Evolutionary conservation across 2,113 vertebrate species (phyloP), one percentile per base, ranked within the genome.

Genomic region (Gila orcuttii): DNA sequence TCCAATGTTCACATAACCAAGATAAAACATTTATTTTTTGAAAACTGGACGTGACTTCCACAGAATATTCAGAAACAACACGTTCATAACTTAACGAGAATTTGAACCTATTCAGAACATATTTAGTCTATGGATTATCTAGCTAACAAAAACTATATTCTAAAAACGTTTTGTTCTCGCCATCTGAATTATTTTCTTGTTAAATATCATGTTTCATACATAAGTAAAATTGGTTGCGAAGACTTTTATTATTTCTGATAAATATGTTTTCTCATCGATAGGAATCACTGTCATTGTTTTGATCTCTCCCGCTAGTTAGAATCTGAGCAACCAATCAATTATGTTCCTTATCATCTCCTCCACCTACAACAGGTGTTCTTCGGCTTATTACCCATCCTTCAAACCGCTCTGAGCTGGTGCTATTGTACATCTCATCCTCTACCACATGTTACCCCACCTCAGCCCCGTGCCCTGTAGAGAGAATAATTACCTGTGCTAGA

Each of bases 301-400:
- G 3, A 62, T 17, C 6, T 42, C 12, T 62, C 33, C 36, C 7
- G 5, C 76, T 59, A n/a, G 31, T 36, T 73, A 42, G 69, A 79
- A 39, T 60, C 23, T 62, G 59, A 64, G 78, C 15, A 31, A 4
- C n/a, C n/a, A 77, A 5, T 39, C n/a, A 77, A 1, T 39, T 11
- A 31, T 21, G 25, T 82, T 21, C 39, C 33, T 45, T 28, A 39
- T 47, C 36, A 83, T 52, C n/a, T 19, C 42, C 45, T 31, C 73
- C 79, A 85, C 50, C 79, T 85, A 71, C 33, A 84, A 69, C 68
- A 88, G 81, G 76, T 86, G 64, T 75, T 84, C 31, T 75, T 57
- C 68, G 50, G 59, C 23, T 59, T 83, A n/a, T 17, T 57, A 21
- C 17, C 57, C 17, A 85, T 86, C 68, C 23, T 28, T 79, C 71